Percentiles rank a stretch among this genome's conserved stretches.
Evolutionary conservation across 2,113 vertebrate genomes (phyloP).

Genomic region (Perca flavescens): DNA sequence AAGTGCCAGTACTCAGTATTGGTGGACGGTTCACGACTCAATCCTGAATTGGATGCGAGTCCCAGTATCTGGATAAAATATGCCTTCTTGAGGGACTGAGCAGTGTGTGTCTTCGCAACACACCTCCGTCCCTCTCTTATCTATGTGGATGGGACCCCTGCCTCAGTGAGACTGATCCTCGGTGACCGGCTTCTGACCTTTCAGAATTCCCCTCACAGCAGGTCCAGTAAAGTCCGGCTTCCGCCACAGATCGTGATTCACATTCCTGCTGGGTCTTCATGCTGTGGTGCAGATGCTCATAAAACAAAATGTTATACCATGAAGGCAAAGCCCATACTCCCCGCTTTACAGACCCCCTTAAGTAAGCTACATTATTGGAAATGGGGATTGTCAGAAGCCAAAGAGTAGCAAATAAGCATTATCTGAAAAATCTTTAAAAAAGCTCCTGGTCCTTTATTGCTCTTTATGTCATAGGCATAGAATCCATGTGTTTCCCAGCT

Average conservation of each 20-base stretch:
- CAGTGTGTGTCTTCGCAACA: background rate
- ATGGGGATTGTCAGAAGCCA: conserved; percentile 11
- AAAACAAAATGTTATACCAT: conserved; percentile 44
- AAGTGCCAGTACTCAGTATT: too few species aligned
- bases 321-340: conserved; percentile 10
- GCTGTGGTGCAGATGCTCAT: conserved; percentile 45
- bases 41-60: background rate
- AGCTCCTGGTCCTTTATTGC: background rate
- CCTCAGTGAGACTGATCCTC: conserved; percentile 16
- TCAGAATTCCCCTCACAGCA: conserved; percentile 70
- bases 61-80: background rate
- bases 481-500: background rate
- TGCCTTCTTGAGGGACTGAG: background rate
- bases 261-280: conserved; percentile 60
- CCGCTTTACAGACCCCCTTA: background rate
- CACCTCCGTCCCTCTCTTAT: background rate
- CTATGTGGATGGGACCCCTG: conserved; percentile 39
- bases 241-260: conserved; percentile 37
- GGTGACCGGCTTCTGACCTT: conserved; percentile 48
- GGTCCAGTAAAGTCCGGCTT: conserved; percentile 43
- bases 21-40: background rate
- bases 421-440: background rate
- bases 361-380: conserved; percentile 20
- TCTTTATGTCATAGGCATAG: background rate
- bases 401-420: background rate